These are phyloP conservation scores for Psittacula cyanocephala DNA, from an alignment of 2,113 vertebrate species.

Conservation along the genomic window DNA sequence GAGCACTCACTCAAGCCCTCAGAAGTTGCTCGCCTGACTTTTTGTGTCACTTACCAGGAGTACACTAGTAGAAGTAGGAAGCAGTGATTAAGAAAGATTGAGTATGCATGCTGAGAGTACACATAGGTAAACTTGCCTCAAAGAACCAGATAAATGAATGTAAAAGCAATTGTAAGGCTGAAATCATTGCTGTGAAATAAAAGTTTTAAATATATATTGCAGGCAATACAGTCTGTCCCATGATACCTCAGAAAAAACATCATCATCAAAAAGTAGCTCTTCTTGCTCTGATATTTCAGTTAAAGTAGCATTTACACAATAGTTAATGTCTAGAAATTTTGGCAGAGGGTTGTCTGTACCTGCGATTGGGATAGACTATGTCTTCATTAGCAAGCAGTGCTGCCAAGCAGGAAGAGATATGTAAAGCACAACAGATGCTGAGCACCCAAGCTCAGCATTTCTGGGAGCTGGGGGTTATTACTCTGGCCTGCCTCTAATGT, in stretches of 20 bases:
- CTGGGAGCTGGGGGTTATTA: background rate
- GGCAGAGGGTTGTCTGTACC: background rate
- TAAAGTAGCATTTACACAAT: background rate
- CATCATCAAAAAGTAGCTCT: conserved; percentile 28
- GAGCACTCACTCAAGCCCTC: background rate
- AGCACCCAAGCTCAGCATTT: background rate
- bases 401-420: background rate
- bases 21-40: background rate
- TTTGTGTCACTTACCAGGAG: background rate
- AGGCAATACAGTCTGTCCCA: conserved; percentile 34
- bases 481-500: background rate
- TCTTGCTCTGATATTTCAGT: background rate
- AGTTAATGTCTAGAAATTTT: background rate
- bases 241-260: background rate
- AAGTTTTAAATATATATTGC: conserved; percentile 63
- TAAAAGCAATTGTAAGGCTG: conserved; percentile 25
- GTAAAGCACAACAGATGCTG: background rate
- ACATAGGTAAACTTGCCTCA: conserved; percentile 20
- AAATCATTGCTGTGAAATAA: conserved; percentile 60
- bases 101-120: conserved; percentile 12
- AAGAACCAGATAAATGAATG: conserved; percentile 32
- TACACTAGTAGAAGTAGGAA: conserved; percentile 25
- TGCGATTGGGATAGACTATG: background rate
- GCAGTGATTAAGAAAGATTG: conserved; percentile 44
- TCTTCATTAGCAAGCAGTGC: background rate